Conservation (phyloP, 2,888 invertebrate genomes). For the Heliconius ismenius region DNA sequence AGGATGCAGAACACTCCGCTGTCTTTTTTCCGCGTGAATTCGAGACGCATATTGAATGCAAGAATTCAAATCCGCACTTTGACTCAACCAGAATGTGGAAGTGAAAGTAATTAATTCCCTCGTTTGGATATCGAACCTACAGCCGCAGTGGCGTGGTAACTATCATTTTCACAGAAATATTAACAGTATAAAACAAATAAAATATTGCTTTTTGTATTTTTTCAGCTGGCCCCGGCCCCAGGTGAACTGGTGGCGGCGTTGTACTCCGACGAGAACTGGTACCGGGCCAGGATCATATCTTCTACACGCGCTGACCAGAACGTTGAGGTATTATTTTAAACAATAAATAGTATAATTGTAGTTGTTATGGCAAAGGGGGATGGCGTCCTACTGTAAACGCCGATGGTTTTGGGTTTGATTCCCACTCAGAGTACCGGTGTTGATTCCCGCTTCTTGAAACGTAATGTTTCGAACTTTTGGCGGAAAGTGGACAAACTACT, state of each 20-base stretch:
- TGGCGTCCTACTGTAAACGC: not conserved
- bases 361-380: not conserved
- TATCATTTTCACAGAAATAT: not conserved
- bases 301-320: conserved; percentile 60
- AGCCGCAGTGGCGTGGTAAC: too few species aligned
- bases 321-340: conserved; percentile 60
- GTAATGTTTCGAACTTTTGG: too few species aligned
- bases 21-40: too few species aligned
- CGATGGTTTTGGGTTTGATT: not conserved
- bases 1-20: too few species aligned
- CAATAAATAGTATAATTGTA: not conserved
- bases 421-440: not conserved
- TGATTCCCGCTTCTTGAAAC: too few species aligned
- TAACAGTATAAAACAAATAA: not conserved
- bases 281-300: conserved; percentile 64
- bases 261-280: conserved; percentile 71
- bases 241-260: conserved; percentile 73
- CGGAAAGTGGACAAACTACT: too few species aligned
- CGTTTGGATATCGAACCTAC: too few species aligned
- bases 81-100: too few species aligned
- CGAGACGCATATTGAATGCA: too few species aligned
- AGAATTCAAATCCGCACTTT: too few species aligned
- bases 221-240: conserved; percentile 64
- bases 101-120: too few species aligned
- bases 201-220: not conserved